phyloP scores from a whole-genome alignment of 2,888 invertebrate species.

The Pharmacophagus antenor region DNA sequence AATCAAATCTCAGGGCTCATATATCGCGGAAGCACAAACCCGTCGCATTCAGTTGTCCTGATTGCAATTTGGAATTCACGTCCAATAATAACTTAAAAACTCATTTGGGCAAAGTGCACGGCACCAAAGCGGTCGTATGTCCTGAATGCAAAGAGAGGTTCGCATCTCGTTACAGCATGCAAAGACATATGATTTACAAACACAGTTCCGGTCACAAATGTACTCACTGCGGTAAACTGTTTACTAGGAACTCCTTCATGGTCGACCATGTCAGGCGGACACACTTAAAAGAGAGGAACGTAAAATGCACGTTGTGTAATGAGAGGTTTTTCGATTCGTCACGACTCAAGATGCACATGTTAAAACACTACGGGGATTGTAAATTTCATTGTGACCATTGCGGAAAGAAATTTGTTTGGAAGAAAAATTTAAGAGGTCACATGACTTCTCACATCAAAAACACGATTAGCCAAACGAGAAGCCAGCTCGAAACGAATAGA shows the following conservation, averaged over 20 bases:
- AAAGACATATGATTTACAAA: constrained; percentile 50
- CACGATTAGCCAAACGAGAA: constrained; percentile 18
- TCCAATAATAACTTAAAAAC: constrained; percentile 45
- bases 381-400: constrained; percentile 81
- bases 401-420: constrained; percentile 78
- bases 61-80: constrained; percentile 48
- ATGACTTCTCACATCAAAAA: constrained; percentile 56
- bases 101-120: constrained; percentile 56
- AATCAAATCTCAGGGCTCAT: constrained; percentile 57
- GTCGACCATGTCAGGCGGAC: constrained; percentile 56
- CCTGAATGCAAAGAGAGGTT: constrained; percentile 58
- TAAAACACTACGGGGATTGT: constrained; percentile 72
- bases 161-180: constrained; percentile 52
- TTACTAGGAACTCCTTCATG: constrained; percentile 59
- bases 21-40: constrained; percentile 49
- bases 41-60: constrained; percentile 46
- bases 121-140: constrained; percentile 52
- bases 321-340: constrained; percentile 58
- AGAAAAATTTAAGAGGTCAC: constrained; percentile 80
- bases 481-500: constrained; percentile 8
- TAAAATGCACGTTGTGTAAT: constrained; percentile 55
- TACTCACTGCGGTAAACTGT: constrained; percentile 53
- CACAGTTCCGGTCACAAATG: constrained; percentile 62
- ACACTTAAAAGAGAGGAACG: constrained; percentile 65
- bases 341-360: constrained; percentile 65